Conservation (phyloP, 1,140 invertebrate species). For the Asobara japonica region DNA sequence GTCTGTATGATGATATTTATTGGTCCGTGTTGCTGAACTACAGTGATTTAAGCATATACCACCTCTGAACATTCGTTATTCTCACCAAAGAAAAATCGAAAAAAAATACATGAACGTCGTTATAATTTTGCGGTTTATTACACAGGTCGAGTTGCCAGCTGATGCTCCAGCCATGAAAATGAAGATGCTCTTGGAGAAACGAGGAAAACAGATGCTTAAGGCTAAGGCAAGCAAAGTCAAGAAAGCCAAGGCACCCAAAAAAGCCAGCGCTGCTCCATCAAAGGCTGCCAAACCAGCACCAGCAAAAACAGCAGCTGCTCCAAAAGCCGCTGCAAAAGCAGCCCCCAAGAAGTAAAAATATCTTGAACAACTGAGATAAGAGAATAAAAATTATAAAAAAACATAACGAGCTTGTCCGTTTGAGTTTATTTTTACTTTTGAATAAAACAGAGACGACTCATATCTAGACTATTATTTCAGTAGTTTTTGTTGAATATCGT, state of each 20-base stretch:
- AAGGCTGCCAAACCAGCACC: conserved; percentile 37
- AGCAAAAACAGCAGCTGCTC: conserved; percentile 28
- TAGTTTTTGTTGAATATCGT: too few species aligned
- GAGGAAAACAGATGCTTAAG: conserved; percentile 67
- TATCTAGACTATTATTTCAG: conserved; percentile 2
- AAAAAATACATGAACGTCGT: conserved; percentile 24
- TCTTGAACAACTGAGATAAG: conserved; percentile 12
- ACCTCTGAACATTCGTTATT: background rate
- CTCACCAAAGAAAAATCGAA: conserved; percentile 19
- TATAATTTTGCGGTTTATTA: conserved; percentile 5
- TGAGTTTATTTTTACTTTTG: conserved; percentile 40
- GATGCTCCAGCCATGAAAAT: conserved; percentile 65
- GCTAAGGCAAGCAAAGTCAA: conserved; percentile 66
- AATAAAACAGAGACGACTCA: conserved; percentile 46
- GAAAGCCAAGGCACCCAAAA: conserved; percentile 65
- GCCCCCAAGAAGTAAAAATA: conserved; percentile 41
- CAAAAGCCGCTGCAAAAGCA: conserved; percentile 36
- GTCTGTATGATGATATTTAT: conserved; percentile 2
- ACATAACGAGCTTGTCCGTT: conserved; percentile 22
- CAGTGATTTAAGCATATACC: conserved; percentile 14
- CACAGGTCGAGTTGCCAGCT: conserved; percentile 68
- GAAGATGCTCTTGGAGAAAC: conserved; percentile 65
- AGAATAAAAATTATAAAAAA: conserved; percentile 7
- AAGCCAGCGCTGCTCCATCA: conserved; percentile 50
- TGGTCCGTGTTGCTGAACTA: conserved; percentile 10